phyloP scores from a whole-genome alignment of 1,140 invertebrate species.

The Heliothis virescens region DNA sequence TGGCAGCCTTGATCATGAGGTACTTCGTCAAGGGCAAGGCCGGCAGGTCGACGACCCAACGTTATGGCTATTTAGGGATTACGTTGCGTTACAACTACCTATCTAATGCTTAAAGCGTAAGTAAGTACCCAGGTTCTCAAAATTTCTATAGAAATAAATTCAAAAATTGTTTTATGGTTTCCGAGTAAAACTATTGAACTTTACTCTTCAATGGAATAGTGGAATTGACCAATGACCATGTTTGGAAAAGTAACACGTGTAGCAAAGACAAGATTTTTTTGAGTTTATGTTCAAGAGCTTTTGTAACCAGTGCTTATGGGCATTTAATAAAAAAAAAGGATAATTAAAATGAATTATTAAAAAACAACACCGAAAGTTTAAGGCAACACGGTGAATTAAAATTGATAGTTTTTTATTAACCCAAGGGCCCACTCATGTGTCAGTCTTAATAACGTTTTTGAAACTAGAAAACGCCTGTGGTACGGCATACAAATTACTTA shows the following conservation, averaged over 20 bases:
- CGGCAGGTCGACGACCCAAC: slow-evolving; percentile 66
- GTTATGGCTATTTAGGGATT: slow-evolving; percentile 55
- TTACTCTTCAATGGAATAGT: no score
- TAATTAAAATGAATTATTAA: neutral
- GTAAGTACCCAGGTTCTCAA: neutral
- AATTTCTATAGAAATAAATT: slow-evolving; percentile 2
- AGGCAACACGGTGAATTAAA: neutral
- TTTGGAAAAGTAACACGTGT: no score
- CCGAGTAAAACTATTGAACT: no score
- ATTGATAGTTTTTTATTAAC: neutral
- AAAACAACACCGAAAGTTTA: neutral
- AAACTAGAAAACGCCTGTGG: neutral
- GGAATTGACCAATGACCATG: no score
- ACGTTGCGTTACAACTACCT: slow-evolving; percentile 21
- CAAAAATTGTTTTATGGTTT: no score
- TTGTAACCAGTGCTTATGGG: no score
- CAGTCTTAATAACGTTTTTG: neutral
- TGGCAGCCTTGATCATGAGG: neutral
- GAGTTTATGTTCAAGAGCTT: neutral
- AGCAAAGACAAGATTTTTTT: neutral
- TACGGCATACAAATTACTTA: neutral
- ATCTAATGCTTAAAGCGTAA: slow-evolving; percentile 19
- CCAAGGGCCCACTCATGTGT: neutral
- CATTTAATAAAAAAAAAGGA: no score
- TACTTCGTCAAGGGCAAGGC: slow-evolving; percentile 73